phyloP scores from a whole-genome alignment of 2,888 invertebrate genomes.

The Aproaerema taeniolella region DNA sequence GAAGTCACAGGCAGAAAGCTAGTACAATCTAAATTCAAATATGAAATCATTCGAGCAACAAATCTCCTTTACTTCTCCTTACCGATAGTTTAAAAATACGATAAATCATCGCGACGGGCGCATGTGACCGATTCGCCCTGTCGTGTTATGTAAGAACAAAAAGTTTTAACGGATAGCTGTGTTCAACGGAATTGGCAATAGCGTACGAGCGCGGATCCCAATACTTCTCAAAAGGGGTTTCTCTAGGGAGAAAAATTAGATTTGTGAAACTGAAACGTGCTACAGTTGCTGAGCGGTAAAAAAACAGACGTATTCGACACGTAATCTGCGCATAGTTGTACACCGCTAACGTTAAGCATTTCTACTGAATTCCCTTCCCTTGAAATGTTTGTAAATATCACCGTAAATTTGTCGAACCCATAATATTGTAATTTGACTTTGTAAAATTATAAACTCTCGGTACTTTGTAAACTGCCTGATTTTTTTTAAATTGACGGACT shows the following conservation, averaged over 20 bases:
- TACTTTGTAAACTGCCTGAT: no score
- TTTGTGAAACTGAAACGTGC: slow-evolving; percentile 68
- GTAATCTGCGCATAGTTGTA: no score
- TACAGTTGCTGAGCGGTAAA: slow-evolving; percentile 13
- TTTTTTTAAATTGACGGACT: no score
- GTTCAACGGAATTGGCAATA: slow-evolving; percentile 58
- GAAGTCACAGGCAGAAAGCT: background rate
- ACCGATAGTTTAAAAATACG: slow-evolving; percentile 2
- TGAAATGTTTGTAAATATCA: no score
- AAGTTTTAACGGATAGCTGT: slow-evolving; percentile 30
- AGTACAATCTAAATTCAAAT: no score
- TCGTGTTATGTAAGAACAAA: slow-evolving; percentile 14
- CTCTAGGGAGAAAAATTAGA: slow-evolving; percentile 61
- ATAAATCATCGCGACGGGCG: slow-evolving; percentile 7
- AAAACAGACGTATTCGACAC: slow-evolving; percentile 8
- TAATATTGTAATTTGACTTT: no score
- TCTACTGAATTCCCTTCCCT: background rate
- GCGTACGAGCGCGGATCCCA: slow-evolving; percentile 39
- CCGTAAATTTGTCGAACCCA: no score
- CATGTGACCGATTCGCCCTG: slow-evolving; percentile 4
- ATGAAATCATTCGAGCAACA: no score
- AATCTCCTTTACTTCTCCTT: no score
- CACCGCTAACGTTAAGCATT: no score
- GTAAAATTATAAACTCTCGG: no score
- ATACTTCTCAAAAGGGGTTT: slow-evolving; percentile 66